Percentiles rank a stretch among this genome's conserved stretches.
phyloP scores from a whole-genome alignment of 1,140 invertebrate species.

The Oreohelix idahoensis region DNA sequence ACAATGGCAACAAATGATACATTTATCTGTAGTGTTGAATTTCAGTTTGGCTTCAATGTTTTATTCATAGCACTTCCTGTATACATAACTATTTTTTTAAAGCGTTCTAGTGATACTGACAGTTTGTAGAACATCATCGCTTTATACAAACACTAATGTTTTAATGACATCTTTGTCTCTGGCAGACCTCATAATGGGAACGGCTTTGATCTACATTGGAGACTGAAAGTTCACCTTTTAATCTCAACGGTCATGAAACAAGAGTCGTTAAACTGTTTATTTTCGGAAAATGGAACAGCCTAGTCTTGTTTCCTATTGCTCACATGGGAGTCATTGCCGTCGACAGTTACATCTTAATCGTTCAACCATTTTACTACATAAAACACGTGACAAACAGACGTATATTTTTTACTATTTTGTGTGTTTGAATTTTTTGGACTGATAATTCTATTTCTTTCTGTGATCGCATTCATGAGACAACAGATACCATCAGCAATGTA shows the following conservation, averaged over 20 bases:
- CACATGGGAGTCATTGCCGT: background rate
- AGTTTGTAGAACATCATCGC: too few relatives aligned
- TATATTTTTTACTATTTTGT: background rate
- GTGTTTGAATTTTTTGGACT: background rate
- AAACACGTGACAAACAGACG: background rate
- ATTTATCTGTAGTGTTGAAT: too few relatives aligned
- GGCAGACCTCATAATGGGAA: background rate
- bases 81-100: too few relatives aligned
- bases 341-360: background rate
- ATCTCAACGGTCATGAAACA: background rate
- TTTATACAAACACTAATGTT: too few relatives aligned
- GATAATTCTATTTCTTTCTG: background rate
- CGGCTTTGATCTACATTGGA: too few relatives aligned
- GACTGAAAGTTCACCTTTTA: background rate
- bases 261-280: background rate
- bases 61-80: too few relatives aligned
- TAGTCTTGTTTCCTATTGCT: background rate
- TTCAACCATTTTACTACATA: constrained; percentile 1
- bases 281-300: background rate
- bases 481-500: background rate
- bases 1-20: too few relatives aligned
- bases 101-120: too few relatives aligned
- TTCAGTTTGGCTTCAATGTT: too few relatives aligned
- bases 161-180: background rate
- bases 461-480: background rate